Percentiles rank a stretch among this genome's conserved stretches.
Evolutionary conservation across 2,113 vertebrate species (phyloP).

Genomic region (Anhinga rufa): DNA sequence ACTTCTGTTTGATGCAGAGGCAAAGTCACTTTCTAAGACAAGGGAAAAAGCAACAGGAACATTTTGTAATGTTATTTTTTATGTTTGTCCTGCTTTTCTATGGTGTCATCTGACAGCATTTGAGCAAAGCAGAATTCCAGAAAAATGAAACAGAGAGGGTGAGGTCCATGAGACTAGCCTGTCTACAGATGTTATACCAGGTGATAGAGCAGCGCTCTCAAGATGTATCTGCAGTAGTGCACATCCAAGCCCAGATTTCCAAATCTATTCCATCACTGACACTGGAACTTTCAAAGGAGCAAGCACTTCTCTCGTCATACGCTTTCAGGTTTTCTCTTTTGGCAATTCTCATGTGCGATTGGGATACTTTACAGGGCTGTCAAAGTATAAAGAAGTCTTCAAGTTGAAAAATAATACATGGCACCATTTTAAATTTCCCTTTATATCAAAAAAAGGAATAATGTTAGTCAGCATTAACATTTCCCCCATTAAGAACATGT

Average conservation of each 20-base stretch:
- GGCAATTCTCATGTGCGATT: not conserved
- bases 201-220: not conserved
- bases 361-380: not conserved
- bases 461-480: not conserved
- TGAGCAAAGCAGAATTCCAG: not conserved
- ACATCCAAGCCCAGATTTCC: not conserved
- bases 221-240: not conserved
- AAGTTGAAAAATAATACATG: not conserved
- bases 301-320: not conserved
- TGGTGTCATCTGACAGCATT: not conserved
- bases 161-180: not conserved
- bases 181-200: too few species aligned
- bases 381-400: not conserved
- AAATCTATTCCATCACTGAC: not conserved
- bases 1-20: not conserved
- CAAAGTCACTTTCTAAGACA: not conserved
- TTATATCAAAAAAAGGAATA: not conserved
- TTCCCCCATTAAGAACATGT: not conserved
- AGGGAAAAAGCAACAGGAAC: not conserved
- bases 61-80: not conserved
- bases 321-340: not conserved
- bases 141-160: not conserved
- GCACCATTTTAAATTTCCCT: not conserved
- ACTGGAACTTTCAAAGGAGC: not conserved
- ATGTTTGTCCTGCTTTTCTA: not conserved